Conservation (phyloP, 2,113 vertebrate genomes). For the Xiphophorus maculatus region DNA sequence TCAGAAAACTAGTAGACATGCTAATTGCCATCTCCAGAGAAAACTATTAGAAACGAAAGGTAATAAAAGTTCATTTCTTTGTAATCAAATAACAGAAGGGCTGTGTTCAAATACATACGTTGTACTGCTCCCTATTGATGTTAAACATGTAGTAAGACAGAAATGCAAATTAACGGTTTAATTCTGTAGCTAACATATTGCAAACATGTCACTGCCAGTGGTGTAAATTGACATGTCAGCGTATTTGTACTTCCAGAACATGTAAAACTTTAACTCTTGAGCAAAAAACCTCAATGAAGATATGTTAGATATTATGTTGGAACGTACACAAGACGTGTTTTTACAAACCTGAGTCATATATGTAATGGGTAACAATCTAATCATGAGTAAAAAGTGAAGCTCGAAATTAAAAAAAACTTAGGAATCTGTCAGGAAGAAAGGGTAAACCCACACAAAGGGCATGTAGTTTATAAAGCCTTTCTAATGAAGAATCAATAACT, state of each 20-base stretch:
- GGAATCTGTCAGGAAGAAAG: slow-evolving; percentile 10
- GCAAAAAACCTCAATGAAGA: not conserved
- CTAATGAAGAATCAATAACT: not conserved
- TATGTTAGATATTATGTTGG: not conserved
- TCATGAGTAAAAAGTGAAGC: not conserved
- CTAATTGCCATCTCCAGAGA: too few species aligned
- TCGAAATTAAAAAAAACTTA: not conserved
- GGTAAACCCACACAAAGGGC: slow-evolving; percentile 1
- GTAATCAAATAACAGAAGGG: too few species aligned
- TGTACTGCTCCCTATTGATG: too few species aligned
- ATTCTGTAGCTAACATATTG: too few species aligned
- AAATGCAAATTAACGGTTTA: too few species aligned
- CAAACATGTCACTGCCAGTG: not conserved
- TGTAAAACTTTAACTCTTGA: not conserved
- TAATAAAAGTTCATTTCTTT: too few species aligned
- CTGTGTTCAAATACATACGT: too few species aligned
- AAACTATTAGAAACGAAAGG: too few species aligned
- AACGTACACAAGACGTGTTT: not conserved
- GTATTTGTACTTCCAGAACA: not conserved
- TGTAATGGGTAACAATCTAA: not conserved
- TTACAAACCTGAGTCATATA: not conserved
- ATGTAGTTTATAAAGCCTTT: slow-evolving; percentile 1
- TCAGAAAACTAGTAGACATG: too few species aligned
- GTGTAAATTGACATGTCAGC: not conserved
- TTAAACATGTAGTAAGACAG: too few species aligned